These are phyloP conservation scores for Tringa solitaria DNA, from an alignment of 2,113 vertebrate species.

Conservation along the genomic window DNA sequence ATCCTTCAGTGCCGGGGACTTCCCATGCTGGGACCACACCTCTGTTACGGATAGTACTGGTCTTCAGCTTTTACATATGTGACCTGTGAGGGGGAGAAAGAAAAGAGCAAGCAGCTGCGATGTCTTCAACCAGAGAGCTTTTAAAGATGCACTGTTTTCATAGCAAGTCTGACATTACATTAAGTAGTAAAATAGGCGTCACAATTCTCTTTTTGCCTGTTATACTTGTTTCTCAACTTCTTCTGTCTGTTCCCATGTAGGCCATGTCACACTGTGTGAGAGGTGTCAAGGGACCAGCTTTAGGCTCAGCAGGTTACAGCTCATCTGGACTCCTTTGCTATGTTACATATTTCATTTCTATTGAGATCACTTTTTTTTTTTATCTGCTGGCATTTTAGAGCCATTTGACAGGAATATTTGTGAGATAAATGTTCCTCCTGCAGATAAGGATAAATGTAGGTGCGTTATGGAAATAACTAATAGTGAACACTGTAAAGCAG, in stretches of 20 bases:
- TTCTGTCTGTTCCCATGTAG: not conserved
- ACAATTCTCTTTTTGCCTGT: not conserved
- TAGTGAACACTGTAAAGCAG: constrained; percentile 24
- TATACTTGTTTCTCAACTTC: not conserved
- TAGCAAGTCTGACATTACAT: not conserved
- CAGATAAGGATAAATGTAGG: constrained; percentile 22
- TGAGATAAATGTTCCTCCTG: constrained; percentile 14
- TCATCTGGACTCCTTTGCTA: not conserved
- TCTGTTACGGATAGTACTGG: not conserved
- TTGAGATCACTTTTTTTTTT: not conserved
- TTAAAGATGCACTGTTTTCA: not conserved
- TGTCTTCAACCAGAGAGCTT: not conserved
- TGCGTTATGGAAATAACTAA: constrained; percentile 35
- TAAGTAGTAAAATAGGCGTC: not conserved
- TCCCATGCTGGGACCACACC: fast-evolving
- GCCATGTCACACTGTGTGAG: fast-evolving
- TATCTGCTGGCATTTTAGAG: not conserved
- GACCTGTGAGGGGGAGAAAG: not conserved
- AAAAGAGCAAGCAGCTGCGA: not conserved
- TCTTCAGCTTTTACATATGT: not conserved
- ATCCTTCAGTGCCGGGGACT: not conserved
- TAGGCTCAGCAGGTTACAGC: not conserved
- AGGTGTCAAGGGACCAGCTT: not conserved
- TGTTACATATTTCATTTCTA: not conserved
- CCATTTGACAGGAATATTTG: not conserved